Percentiles rank a stretch among this genome's conserved stretches.
These are phyloP conservation scores for Apeltes quadracus DNA, from an alignment of 2,113 vertebrate species.

Conservation along the genomic window DNA sequence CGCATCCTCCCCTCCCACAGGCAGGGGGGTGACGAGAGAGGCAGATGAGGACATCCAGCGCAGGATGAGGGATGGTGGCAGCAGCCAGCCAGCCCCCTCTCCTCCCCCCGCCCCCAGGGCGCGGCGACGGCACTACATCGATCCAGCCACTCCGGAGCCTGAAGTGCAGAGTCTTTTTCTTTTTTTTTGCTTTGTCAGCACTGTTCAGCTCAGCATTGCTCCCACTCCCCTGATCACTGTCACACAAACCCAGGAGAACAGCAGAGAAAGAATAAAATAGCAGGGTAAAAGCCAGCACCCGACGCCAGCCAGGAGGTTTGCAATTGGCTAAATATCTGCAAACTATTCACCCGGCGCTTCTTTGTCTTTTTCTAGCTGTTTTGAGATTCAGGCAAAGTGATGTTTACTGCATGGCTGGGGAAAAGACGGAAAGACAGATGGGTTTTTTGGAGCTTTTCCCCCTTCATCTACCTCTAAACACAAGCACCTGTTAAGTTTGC, in stretches of 20 bases:
- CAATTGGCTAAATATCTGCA: constrained; percentile 21
- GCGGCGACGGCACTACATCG: constrained; percentile 68
- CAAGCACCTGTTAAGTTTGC: constrained; percentile 49
- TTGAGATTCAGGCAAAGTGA: constrained; percentile 31
- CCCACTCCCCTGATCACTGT: constrained; percentile 64
- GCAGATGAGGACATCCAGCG: constrained; percentile 75
- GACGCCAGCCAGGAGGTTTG: constrained; percentile 40
- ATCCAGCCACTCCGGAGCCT: constrained; percentile 72
- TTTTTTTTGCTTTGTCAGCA: constrained; percentile 73
- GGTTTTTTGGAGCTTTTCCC: constrained; percentile 9
- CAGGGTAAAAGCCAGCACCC: constrained; percentile 54
- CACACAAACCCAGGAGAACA: constrained; percentile 63
- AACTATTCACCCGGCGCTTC: constrained; percentile 13
- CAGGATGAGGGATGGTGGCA: constrained; percentile 76
- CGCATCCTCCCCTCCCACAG: neutral
- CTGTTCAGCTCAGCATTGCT: constrained; percentile 63
- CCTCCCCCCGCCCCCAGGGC: constrained; percentile 61
- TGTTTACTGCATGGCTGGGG: constrained; percentile 35
- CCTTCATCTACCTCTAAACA: constrained; percentile 42
- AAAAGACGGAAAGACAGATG: constrained; percentile 17
- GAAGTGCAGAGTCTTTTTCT: constrained; percentile 66
- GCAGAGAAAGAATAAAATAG: neutral
- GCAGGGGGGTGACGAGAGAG: constrained; percentile 65
- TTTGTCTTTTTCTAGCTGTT: constrained; percentile 23
- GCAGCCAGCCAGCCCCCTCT: constrained; percentile 41